Evolutionary conservation across 2,888 invertebrate genomes (phyloP), one percentile per base, ranked within the genome.

Genomic region (Tetramorium bicarinatum): DNA sequence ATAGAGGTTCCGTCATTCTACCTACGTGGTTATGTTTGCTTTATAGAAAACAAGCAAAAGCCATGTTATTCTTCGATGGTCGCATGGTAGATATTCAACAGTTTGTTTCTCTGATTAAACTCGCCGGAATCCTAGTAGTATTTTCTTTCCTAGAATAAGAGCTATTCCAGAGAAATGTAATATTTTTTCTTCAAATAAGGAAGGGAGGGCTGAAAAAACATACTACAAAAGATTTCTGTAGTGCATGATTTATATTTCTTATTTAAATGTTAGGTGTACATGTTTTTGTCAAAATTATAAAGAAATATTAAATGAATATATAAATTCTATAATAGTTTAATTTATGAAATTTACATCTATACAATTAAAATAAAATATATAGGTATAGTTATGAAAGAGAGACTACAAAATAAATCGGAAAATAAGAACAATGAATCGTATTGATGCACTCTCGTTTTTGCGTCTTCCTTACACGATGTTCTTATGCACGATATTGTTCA

Each of bases 41-140:
- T 85, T 89, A 89, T 89, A 87, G 89, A 89, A 89, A 89, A 87
- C 82, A 86, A 85, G 87, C 66, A 80, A 72, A 89, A 80, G 66
- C 80, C 52, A 54, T 44, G 62, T 69, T 77, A 66, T 80, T 66
- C 82, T 54, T 82, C 86, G 61, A 79, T 75, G 38, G 83, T 52
- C 69, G 52, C 83, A 77, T 67, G 86, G 81, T 87, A 89, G 83
- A 87, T 89, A 80, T 85, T 87, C 75, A 34, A 52, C 52, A 75
- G 84, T 86, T 89, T 84, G 72, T 66, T 47, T 64, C 71, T 82
- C 34, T 80, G 64, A 83, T 85, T 85, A 62, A 77, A 49, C 64
- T 82, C 38, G 15, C 44, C 15, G n/a, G 54, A 71, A 59, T 80
- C 21, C 79, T 25, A 75, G 52, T 75, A 62, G 49, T 44, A 81